A percentile compares a stretch with the other conserved stretches of the same genome.
These are phyloP conservation scores for Tenthredo amoena DNA, from an alignment of 2,888 invertebrate genomes.

Conservation along the genomic window DNA sequence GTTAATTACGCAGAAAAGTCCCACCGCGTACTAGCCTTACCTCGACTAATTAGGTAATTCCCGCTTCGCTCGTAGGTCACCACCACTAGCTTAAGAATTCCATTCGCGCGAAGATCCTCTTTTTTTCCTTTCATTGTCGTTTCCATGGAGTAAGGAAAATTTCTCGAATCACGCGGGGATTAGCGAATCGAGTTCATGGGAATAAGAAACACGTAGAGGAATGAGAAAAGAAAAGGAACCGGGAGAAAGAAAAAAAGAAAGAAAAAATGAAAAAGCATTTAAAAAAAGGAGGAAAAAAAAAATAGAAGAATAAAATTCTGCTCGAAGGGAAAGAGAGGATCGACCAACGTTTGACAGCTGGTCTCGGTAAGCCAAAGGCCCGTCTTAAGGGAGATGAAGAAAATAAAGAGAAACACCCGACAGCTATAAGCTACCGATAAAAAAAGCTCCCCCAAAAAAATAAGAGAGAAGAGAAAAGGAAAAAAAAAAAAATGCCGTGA, in stretches of 20 bases:
- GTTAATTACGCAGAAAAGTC: slow-evolving; percentile 67
- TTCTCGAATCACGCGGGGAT: slow-evolving; percentile 37
- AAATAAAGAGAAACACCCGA: slow-evolving; percentile 9
- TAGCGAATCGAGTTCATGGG: slow-evolving; percentile 11
- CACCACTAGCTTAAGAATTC: slow-evolving; percentile 44
- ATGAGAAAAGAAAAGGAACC: not conserved
- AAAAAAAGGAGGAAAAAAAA: not conserved
- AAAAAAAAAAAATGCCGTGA: not conserved
- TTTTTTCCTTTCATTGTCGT: slow-evolving; percentile 3
- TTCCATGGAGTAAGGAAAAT: not conserved
- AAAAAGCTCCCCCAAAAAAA: not conserved
- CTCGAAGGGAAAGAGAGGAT: not conserved
- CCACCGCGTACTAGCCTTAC: slow-evolving; percentile 59
- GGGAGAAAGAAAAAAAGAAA: not conserved
- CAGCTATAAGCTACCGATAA: slow-evolving; percentile 17
- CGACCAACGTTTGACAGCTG: slow-evolving; percentile 34
- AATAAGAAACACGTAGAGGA: not conserved
- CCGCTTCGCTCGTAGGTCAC: slow-evolving; percentile 56
- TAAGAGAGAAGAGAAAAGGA: not conserved
- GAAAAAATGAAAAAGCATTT: not conserved
- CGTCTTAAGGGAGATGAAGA: not conserved
- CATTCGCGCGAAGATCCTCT: slow-evolving; percentile 33
- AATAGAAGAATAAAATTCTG: not conserved
- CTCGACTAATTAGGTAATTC: slow-evolving; percentile 68
- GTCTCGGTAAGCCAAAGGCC: slow-evolving; percentile 29